Evolutionary conservation across 2,113 vertebrate genomes (phyloP), one percentile per base, ranked within the genome.

Genomic region (Nannobrachium achirus): DNA sequence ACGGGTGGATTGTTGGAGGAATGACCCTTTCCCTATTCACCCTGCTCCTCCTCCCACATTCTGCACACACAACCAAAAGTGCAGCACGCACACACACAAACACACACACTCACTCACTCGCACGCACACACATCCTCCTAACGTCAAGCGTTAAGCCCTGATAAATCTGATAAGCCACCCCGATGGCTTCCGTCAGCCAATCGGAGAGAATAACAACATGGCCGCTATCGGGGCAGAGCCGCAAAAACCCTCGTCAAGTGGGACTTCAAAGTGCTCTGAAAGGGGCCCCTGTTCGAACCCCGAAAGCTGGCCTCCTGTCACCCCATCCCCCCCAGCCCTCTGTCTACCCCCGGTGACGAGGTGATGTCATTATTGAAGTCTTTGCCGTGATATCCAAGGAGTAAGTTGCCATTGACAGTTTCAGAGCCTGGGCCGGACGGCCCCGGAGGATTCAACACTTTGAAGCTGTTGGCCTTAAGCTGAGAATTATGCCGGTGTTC

Each of bases 381-480:
- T 94, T 92, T 91, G 91, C 92, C 92, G 90, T 90, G 83, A 93
- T 92, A 91, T 85, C 92, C 92, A 67, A 85, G 89, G 93, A 92
- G 91, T 92, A 93, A 94, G 94, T 95, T 96, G 93, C 96, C 94
- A 96, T 93, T 95, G 95, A 97, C 95, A 94, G 95, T 93, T 95
- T 96, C 87, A 94, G 92, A 93, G 91, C 94, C 95, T 92, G 91
- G 25, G 93, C 92, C 89, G 86, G 86, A 91, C 73, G 92, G 89
- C 96, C 95, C 95, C 88, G 82, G 95, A 95, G 95, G 91, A 95
- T 96, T 94, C 91, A 93, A 93, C 92, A 93, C 96, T 98, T 98
- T 98, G 95, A 98, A 96, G 95, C 92, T 96, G 94, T 96, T 95
- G 94, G 94, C 94, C 96, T 95, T 96, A 95, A 98, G 95, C 95